phyloP scores from a whole-genome alignment of 2,888 invertebrate species.

The Chrysina gloriosa region DNA sequence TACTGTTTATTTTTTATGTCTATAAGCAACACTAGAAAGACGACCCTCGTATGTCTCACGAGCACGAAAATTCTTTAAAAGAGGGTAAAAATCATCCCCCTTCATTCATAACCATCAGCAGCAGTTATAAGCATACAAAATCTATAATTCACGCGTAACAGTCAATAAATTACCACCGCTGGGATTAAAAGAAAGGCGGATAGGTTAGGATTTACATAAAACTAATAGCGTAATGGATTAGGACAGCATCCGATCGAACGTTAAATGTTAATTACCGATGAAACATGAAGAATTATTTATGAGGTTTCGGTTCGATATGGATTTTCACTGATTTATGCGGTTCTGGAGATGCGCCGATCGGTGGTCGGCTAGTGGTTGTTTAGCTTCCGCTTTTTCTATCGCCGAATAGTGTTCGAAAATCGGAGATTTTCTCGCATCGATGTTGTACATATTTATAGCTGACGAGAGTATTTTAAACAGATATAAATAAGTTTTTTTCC shows the following conservation, averaged over 20 bases:
- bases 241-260: slow-evolving; percentile 22
- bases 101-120: background rate
- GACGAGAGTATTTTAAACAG: background rate
- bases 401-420: too few species aligned
- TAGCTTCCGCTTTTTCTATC: background rate
- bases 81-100: background rate
- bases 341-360: background rate
- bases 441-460: too few species aligned
- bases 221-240: slow-evolving; percentile 27
- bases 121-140: slow-evolving; percentile 8
- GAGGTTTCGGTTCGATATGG: slow-evolving; percentile 12
- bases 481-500: background rate
- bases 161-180: slow-evolving; percentile 16
- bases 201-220: slow-evolving; percentile 24
- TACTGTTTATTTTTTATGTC: too few species aligned
- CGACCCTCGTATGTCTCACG: background rate
- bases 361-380: background rate
- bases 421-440: too few species aligned
- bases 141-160: slow-evolving; percentile 12
- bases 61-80: background rate
- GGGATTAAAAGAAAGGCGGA: slow-evolving; percentile 23
- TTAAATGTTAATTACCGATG: slow-evolving; percentile 29
- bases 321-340: slow-evolving; percentile 12
- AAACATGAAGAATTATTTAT: slow-evolving; percentile 25
- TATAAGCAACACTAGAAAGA: too few species aligned